Evolutionary conservation across 1,140 invertebrate genomes (phyloP).

Genomic region (Drosophila kepulauana): DNA sequence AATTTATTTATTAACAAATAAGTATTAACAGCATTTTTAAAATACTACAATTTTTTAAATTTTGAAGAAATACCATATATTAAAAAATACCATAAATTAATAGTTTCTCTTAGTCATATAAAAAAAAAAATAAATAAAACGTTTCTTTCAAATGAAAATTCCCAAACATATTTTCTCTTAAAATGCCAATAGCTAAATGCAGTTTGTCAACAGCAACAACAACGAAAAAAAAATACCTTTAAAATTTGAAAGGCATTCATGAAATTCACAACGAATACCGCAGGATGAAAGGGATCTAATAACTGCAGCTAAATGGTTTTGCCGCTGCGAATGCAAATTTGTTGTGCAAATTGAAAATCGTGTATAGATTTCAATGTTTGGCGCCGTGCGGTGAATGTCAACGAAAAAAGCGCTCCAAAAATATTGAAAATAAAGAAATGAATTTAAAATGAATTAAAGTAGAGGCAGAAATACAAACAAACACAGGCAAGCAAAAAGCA

Average conservation of each 20-base stretch:
- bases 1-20: too few species aligned
- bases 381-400: conserved; percentile 34
- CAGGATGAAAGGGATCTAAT: conserved; percentile 2
- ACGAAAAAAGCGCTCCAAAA: conserved; percentile 18
- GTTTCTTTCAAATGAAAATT: not conserved
- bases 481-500: conserved; percentile 12
- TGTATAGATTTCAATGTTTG: conserved; percentile 35
- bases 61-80: too few species aligned
- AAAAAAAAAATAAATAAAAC: not conserved
- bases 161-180: not conserved
- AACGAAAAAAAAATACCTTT: not conserved
- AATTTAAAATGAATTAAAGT: conserved; percentile 59
- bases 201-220: not conserved
- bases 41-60: too few species aligned
- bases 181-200: not conserved
- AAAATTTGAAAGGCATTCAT: not conserved
- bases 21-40: too few species aligned
- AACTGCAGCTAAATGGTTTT: conserved; percentile 13
- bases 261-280: not conserved
- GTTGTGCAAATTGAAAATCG: conserved; percentile 57
- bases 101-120: too few species aligned
- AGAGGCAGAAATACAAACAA: conserved; percentile 45
- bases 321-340: conserved; percentile 27
- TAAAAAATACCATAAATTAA: too few species aligned
- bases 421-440: conserved; percentile 8